Evolutionary conservation across 2,797 vertebrate genomes (phyloP).

Genomic region (Apodemus agrarius): DNA sequence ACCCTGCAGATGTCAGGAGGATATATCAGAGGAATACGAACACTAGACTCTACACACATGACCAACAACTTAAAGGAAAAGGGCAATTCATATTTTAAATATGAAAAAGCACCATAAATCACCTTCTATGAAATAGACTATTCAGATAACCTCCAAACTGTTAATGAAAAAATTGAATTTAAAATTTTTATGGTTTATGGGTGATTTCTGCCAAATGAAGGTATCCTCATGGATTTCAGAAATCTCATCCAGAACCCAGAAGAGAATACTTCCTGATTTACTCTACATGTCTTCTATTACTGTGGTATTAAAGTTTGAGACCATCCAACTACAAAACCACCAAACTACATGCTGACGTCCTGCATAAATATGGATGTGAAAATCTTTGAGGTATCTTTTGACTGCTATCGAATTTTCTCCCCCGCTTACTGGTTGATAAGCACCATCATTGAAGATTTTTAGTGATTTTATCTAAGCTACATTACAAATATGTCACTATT

Average conservation of each 20-base stretch:
- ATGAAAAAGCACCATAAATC: background rate
- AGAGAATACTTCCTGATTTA: background rate
- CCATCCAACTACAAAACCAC: background rate
- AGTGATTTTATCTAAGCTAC: background rate
- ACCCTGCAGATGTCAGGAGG: background rate
- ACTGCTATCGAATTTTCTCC: background rate
- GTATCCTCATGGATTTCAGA: background rate
- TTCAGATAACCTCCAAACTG: background rate
- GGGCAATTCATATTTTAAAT: background rate
- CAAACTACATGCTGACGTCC: background rate
- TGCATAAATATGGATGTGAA: background rate
- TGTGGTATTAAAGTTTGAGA: background rate
- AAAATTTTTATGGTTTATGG: background rate
- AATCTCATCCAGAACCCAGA: background rate
- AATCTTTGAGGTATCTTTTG: background rate
- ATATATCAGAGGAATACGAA: background rate
- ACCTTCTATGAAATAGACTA: background rate
- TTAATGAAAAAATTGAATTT: background rate
- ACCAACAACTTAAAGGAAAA: background rate
- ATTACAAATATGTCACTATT: conserved; percentile 2
- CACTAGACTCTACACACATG: background rate
- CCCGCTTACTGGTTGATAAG: background rate
- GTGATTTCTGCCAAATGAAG: conserved; percentile 7
- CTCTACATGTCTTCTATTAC: background rate
- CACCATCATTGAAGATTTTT: conserved; percentile 16